These are phyloP conservation scores for Meloidogyne floridensis DNA, from an alignment of 1,140 invertebrate genomes.

Conservation along the genomic window DNA sequence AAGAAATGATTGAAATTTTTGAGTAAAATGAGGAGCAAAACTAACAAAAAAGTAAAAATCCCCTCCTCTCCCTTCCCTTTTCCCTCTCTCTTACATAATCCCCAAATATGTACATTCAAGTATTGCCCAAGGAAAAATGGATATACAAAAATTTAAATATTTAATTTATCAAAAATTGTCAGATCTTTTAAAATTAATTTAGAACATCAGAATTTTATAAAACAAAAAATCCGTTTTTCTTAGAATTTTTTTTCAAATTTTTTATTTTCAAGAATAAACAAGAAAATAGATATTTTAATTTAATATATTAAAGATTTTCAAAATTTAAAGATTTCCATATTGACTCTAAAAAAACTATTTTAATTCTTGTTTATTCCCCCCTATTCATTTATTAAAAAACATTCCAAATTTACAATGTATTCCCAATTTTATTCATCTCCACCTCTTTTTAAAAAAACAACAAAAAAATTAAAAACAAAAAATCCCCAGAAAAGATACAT, in stretches of 20 bases:
- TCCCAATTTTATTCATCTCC: too few species aligned
- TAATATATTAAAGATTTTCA: too few species aligned
- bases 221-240: background rate
- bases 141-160: too few species aligned
- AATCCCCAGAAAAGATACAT: slow-evolving; percentile 2
- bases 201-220: too few species aligned
- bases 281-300: background rate
- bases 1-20: background rate
- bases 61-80: background rate
- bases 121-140: background rate
- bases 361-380: background rate
- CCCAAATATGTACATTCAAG: background rate
- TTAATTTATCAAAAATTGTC: too few species aligned
- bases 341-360: background rate
- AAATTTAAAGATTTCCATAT: too few species aligned
- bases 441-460: background rate
- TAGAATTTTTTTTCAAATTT: background rate
- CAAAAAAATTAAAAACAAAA: background rate
- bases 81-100: too few species aligned
- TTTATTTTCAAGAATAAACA: background rate
- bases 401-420: too few species aligned
- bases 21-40: background rate
- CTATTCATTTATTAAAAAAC: background rate
- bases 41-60: background rate
- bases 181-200: too few species aligned